A percentile compares a stretch with the other conserved stretches of the same genome.
phyloP scores from a whole-genome alignment of 2,113 vertebrate genomes.

The Rhinogobius similis region DNA sequence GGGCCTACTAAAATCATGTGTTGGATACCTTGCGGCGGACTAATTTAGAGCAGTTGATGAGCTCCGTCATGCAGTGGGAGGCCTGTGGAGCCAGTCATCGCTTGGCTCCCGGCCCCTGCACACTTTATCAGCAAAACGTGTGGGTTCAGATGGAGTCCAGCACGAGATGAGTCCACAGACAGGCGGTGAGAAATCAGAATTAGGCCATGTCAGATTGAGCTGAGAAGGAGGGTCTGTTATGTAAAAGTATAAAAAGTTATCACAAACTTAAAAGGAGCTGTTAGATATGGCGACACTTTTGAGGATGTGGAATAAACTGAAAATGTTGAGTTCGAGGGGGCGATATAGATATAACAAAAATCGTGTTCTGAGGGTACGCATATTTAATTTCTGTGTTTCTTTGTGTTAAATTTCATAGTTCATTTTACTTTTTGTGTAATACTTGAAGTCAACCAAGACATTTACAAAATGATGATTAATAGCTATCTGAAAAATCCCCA shows the following conservation, averaged over 20 bases:
- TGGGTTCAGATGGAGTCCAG: conserved; percentile 27
- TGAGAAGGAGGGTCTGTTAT: conserved; percentile 4
- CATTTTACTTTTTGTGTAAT: neutral
- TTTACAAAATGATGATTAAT: neutral
- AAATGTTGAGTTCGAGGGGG: neutral
- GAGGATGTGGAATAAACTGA: neutral
- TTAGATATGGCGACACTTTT: neutral
- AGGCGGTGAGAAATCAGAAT: conserved; percentile 8
- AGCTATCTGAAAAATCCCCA: neutral
- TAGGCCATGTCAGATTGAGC: neutral
- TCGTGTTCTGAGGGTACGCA: neutral
- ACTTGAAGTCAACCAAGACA: too few relatives aligned
- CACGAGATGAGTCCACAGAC: conserved; percentile 18
- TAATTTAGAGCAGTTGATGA: conserved; percentile 7
- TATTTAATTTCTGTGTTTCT: neutral
- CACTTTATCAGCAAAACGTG: conserved; percentile 22
- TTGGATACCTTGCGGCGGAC: conserved; percentile 8
- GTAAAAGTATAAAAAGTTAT: conserved; percentile 6
- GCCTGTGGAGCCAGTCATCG: conserved; percentile 11
- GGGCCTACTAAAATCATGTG: neutral
- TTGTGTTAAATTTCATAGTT: neutral
- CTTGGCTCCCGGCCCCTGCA: conserved; percentile 24
- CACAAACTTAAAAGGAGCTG: neutral
- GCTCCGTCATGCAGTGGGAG: conserved; percentile 4
- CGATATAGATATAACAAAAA: neutral